Conservation (phyloP, 1,140 invertebrate species). For the Panagrolaimus sp. region DNA sequence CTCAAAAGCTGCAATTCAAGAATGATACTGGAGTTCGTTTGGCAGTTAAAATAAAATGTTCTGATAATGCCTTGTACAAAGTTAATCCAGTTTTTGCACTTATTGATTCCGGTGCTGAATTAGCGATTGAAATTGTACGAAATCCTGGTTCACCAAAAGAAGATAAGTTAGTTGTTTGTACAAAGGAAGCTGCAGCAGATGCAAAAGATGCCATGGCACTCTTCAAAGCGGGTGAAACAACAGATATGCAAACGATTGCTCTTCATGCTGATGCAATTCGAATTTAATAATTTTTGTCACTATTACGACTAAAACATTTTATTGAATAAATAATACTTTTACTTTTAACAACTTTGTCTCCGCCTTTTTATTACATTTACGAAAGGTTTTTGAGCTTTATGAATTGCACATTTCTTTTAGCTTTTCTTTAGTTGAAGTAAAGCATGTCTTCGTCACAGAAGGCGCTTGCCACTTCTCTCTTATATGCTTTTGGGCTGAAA, state of each 20-base stretch:
- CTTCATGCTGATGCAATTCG: slow-evolving; percentile 3
- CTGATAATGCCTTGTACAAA: slow-evolving; percentile 34
- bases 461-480: too few relatives aligned
- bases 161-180: slow-evolving; percentile 19
- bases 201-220: neutral
- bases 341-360: too few relatives aligned
- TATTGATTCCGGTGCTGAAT: slow-evolving; percentile 20
- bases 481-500: too few relatives aligned
- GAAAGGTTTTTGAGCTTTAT: too few relatives aligned
- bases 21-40: slow-evolving; percentile 25
- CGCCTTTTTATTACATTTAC: too few relatives aligned
- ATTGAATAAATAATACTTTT: too few relatives aligned
- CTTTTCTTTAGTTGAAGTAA: too few relatives aligned
- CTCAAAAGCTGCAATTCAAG: slow-evolving; percentile 20
- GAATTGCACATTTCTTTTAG: too few relatives aligned
- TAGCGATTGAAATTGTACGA: slow-evolving; percentile 19
- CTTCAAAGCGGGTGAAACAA: neutral
- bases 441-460: too few relatives aligned
- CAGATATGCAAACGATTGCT: neutral
- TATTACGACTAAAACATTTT: too few relatives aligned
- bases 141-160: slow-evolving; percentile 18
- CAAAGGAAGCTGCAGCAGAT: neutral
- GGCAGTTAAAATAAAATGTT: slow-evolving; percentile 42
- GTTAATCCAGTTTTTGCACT: slow-evolving; percentile 37
- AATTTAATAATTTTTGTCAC: slow-evolving; percentile 1